Percentiles rank a stretch among this genome's conserved stretches.
Evolutionary conservation across 2,113 vertebrate species (phyloP).

Genomic region (Nothocercus julius): DNA sequence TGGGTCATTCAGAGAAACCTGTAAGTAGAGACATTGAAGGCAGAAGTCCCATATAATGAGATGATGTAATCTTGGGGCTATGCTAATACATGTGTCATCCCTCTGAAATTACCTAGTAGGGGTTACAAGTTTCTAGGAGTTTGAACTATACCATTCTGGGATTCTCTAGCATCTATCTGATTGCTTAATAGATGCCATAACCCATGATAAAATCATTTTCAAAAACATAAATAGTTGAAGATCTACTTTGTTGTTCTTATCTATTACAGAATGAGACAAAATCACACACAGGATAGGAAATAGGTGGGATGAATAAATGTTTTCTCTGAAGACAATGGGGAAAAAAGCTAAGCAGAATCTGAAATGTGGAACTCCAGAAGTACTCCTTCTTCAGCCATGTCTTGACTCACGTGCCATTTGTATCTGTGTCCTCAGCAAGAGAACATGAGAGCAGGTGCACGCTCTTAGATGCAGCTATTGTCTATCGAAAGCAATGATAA

Average conservation of each 20-base stretch:
- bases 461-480: not conserved
- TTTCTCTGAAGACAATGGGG: not conserved
- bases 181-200: not conserved
- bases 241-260: not conserved
- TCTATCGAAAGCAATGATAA: not conserved
- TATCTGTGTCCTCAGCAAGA: not conserved
- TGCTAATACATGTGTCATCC: not conserved
- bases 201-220: accelerated
- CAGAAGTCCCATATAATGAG: not conserved
- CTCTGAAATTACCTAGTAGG: not conserved
- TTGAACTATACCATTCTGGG: not conserved
- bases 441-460: not conserved
- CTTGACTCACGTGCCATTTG: not conserved
- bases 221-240: not conserved
- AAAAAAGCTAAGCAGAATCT: not conserved
- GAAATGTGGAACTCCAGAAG: not conserved
- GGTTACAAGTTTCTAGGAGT: not conserved
- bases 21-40: not conserved
- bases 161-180: not conserved
- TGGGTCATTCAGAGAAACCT: not conserved
- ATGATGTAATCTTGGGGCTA: not conserved
- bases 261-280: not conserved
- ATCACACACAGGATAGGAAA: not conserved
- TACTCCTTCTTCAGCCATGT: not conserved
- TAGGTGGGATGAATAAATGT: not conserved